phyloP scores from a whole-genome alignment of 2,113 vertebrate genomes.

The Cheilinus undulatus region DNA sequence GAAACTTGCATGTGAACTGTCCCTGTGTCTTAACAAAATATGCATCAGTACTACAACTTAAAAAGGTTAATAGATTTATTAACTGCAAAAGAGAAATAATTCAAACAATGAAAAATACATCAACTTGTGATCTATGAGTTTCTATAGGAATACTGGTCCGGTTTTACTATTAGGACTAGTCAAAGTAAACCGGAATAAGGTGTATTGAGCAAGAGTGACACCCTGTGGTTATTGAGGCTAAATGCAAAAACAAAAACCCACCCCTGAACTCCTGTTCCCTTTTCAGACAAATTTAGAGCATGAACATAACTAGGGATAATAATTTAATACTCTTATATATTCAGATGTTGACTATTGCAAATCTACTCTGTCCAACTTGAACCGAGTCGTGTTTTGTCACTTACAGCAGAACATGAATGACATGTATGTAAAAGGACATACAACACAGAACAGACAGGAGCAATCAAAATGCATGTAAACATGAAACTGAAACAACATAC shows the following conservation, averaged over 20 bases:
- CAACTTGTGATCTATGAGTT: too few relatives aligned
- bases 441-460: too few relatives aligned
- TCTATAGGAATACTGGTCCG: neutral
- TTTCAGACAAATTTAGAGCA: neutral
- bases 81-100: neutral
- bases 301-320: neutral
- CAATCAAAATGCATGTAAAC: too few relatives aligned
- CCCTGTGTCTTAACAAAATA: too few relatives aligned
- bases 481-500: too few relatives aligned
- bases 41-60: too few relatives aligned
- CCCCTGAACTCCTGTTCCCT: too few relatives aligned
- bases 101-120: neutral
- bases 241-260: conserved; percentile 2
- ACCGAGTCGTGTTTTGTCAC: too few relatives aligned
- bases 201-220: conserved; percentile 60
- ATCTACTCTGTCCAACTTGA: too few relatives aligned
- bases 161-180: neutral
- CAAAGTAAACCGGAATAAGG: neutral
- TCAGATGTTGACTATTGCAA: neutral
- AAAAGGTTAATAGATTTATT: neutral
- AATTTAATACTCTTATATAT: neutral
- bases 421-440: too few relatives aligned
- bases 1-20: too few relatives aligned
- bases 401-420: too few relatives aligned
- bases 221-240: conserved; percentile 35